These are phyloP conservation scores for Lacanobia oleracea DNA, from an alignment of 2,888 invertebrate genomes.

Conservation along the genomic window DNA sequence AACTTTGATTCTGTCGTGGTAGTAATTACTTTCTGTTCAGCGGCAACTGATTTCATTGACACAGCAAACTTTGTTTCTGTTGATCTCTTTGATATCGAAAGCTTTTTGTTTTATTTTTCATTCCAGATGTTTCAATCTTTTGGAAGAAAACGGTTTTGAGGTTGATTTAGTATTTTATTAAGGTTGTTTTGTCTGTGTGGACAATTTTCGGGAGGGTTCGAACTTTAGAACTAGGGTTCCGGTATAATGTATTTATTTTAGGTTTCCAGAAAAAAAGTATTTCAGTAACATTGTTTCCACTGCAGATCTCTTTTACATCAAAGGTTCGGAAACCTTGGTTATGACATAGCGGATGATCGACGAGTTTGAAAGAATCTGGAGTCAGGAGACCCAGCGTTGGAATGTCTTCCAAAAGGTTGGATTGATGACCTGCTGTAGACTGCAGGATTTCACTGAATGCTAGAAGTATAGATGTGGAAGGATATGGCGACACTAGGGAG, in stretches of 20 bases:
- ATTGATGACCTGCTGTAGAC: no score
- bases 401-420: no score
- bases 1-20: constrained; percentile 67
- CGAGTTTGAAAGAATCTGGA: background rate
- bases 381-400: background rate
- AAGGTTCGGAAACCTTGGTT: background rate
- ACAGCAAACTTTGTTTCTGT: constrained; percentile 38
- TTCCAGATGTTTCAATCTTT: constrained; percentile 27
- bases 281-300: background rate
- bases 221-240: background rate
- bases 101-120: constrained; percentile 32
- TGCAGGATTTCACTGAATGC: no score
- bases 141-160: constrained; percentile 3
- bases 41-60: constrained; percentile 62
- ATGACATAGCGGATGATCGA: background rate
- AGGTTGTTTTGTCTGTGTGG: background rate
- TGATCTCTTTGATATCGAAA: constrained; percentile 43
- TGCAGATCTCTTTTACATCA: background rate
- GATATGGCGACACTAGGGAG: no score
- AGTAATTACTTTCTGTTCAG: constrained; percentile 67
- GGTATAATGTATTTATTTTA: no score
- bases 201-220: background rate
- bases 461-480: no score
- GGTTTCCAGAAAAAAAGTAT: background rate
- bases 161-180: constrained; percentile 4